Percentiles rank a stretch among this genome's conserved stretches.
Evolutionary conservation across 2,888 invertebrate species (phyloP).

Genomic region (Deilephila porcellus): DNA sequence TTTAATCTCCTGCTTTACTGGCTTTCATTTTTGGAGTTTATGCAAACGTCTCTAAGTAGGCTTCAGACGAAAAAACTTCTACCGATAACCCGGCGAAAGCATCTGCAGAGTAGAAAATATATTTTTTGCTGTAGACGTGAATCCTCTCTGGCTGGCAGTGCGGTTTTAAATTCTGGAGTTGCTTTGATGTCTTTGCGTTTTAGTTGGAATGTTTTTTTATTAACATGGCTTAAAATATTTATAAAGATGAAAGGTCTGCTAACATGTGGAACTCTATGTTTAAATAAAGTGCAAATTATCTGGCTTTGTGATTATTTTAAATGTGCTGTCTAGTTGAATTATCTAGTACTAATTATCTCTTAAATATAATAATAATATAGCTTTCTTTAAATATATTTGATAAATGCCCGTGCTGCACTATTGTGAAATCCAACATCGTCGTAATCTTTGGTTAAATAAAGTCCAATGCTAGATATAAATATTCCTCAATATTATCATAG

Average conservation of each 20-base stretch:
- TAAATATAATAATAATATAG: too few relatives aligned
- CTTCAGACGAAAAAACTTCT: slow-evolving; percentile 37
- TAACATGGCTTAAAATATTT: neutral
- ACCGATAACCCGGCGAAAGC: slow-evolving; percentile 37
- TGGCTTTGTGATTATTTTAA: neutral
- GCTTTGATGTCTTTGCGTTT: slow-evolving; percentile 1
- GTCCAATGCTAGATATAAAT: too few relatives aligned
- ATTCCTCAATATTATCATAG: too few relatives aligned
- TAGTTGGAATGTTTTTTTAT: slow-evolving; percentile 1
- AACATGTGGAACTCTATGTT: neutral
- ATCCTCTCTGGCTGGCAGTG: neutral
- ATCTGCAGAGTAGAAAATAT: slow-evolving; percentile 32
- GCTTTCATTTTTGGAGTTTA: slow-evolving; percentile 33
- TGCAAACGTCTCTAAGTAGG: slow-evolving; percentile 36
- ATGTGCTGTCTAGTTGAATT: neutral
- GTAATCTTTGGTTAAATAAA: too few relatives aligned
- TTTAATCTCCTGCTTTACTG: slow-evolving; percentile 36
- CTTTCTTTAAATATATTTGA: too few relatives aligned
- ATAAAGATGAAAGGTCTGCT: neutral
- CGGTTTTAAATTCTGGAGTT: neutral
- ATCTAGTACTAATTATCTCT: too few relatives aligned
- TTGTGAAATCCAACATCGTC: too few relatives aligned
- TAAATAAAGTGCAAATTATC: neutral
- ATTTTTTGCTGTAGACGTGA: slow-evolving; percentile 18
- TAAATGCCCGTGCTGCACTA: too few relatives aligned